Conservation (phyloP, 1,140 invertebrate genomes). For the Lepidotrigona ventralis region DNA sequence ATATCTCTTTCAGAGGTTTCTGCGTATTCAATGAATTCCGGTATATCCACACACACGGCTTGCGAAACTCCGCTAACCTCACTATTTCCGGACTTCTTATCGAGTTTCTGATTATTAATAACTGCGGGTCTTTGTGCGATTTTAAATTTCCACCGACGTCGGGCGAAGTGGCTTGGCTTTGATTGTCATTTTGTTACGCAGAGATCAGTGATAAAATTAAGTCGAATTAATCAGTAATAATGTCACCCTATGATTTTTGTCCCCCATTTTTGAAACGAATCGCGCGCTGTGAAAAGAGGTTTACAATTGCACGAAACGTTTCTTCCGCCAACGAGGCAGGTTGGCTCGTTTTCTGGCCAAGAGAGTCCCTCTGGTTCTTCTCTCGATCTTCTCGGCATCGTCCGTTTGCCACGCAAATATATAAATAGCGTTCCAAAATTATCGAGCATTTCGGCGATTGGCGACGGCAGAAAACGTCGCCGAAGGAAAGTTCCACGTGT, state of each 20-base stretch:
- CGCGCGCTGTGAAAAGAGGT: not conserved
- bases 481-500: constrained; percentile 32
- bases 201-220: too few relatives aligned
- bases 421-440: constrained; percentile 74
- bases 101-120: too few relatives aligned
- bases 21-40: constrained; percentile 16
- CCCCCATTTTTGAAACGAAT: not conserved
- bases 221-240: too few relatives aligned
- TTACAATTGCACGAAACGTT: constrained; percentile 18
- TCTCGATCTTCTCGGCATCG: constrained; percentile 35
- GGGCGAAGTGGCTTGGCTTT: too few relatives aligned
- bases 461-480: constrained; percentile 47
- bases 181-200: too few relatives aligned
- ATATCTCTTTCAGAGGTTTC: constrained; percentile 29
- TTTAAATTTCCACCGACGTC: too few relatives aligned
- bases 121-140: too few relatives aligned
- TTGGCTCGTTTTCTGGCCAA: constrained; percentile 32
- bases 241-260: too few relatives aligned
- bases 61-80: not conserved
- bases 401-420: constrained; percentile 46
- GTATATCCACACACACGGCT: not conserved
- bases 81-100: not conserved
- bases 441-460: constrained; percentile 62
- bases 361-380: constrained; percentile 15
- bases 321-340: constrained; percentile 26